These are phyloP conservation scores for Hydractinia symbiolongicarpus DNA, from an alignment of 30 jellyfish, hydroid and myxozoan genomes.

Conservation along the genomic window DNA sequence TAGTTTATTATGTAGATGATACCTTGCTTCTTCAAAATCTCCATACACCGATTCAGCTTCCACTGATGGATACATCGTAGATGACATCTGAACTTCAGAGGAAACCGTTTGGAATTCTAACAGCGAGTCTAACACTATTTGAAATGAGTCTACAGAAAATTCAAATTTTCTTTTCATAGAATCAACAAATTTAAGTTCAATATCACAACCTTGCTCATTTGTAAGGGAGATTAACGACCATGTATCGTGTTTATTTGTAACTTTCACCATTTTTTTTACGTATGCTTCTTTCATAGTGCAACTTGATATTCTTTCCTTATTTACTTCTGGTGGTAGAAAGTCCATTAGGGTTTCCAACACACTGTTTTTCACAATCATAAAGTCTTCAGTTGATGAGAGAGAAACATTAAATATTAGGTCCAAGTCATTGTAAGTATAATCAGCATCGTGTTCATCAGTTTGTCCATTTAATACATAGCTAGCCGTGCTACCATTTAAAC, in stretches of 20 bases:
- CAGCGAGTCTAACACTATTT: slow-evolving; percentile 72
- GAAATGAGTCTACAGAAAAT: slow-evolving; percentile 96
- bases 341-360: slow-evolving; percentile 85
- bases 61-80: slow-evolving; percentile 69
- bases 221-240: slow-evolving; percentile 95
- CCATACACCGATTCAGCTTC: slow-evolving; percentile 88
- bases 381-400: slow-evolving; percentile 51
- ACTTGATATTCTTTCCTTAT: slow-evolving; percentile 83
- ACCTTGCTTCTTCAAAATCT: slow-evolving; percentile 86
- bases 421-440: slow-evolving; percentile 70
- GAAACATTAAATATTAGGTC: slow-evolving; percentile 87
- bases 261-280: slow-evolving; percentile 94
- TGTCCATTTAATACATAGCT: slow-evolving; percentile 73
- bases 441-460: slow-evolving; percentile 38
- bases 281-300: slow-evolving; percentile 92
- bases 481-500: slow-evolving; percentile 96
- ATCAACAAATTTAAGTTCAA: slow-evolving; percentile 93
- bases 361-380: slow-evolving; percentile 75
- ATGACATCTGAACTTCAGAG: slow-evolving; percentile 51
- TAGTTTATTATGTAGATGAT: slow-evolving; percentile 71
- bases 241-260: slow-evolving; percentile 68
- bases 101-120: slow-evolving; percentile 47
- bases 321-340: slow-evolving; percentile 89
- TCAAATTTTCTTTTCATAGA: slow-evolving; percentile 93
- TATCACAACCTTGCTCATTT: slow-evolving; percentile 85